Percentiles rank a stretch among this genome's conserved stretches.
Evolutionary conservation across 2,113 vertebrate species (phyloP).

Genomic region (Mobula hypostoma): DNA sequence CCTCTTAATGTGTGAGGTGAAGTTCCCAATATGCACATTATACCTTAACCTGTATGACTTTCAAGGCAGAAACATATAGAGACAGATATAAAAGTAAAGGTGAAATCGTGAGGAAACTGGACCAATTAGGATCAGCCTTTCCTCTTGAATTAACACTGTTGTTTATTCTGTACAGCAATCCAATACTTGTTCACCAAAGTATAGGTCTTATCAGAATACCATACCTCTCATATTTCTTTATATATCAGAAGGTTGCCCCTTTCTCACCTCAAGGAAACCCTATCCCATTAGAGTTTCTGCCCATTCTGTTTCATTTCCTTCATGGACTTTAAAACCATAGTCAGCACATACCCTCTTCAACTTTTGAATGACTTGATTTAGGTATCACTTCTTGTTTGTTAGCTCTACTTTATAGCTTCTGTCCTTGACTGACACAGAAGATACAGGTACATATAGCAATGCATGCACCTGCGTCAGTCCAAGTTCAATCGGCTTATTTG

Average conservation of each 20-base stretch:
- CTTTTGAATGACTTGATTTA: neutral
- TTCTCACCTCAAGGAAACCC: neutral
- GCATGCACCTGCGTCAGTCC: neutral
- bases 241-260: neutral
- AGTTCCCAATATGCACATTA: no score
- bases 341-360: neutral
- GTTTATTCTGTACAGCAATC: neutral
- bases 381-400: neutral
- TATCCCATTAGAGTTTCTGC: neutral
- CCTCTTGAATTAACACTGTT: neutral
- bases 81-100: neutral
- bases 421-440: neutral
- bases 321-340: neutral
- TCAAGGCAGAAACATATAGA: neutral
- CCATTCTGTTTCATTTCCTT: neutral
- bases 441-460: neutral
- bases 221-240: neutral
- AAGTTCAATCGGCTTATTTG: neutral
- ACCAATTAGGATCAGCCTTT: neutral
- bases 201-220: neutral
- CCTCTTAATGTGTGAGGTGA: no score
- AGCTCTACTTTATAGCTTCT: neutral
- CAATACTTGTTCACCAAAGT: neutral
- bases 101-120: neutral
- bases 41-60: no score